Percentiles rank a stretch among this genome's conserved stretches.
Evolutionary conservation across 2,113 vertebrate species (phyloP).

Genomic region (Chunga burmeisteri): DNA sequence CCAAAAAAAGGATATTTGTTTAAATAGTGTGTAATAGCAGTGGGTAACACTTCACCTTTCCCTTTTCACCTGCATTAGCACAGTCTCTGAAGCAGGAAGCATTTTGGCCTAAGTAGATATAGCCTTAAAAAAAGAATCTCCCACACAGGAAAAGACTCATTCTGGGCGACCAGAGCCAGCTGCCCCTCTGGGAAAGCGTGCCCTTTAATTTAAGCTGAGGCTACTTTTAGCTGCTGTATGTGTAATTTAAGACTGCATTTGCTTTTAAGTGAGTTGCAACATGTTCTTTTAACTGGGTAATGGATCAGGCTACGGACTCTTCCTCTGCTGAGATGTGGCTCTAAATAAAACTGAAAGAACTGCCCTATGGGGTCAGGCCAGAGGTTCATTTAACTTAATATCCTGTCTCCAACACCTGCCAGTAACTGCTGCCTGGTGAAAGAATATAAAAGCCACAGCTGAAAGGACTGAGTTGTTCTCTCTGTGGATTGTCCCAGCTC

Average conservation of each 20-base stretch:
- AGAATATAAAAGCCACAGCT: background rate
- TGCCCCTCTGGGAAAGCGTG: constrained; percentile 15
- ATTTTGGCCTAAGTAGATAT: background rate
- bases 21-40: background rate
- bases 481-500: background rate
- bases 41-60: background rate
- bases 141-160: constrained; percentile 26
- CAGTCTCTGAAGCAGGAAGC: background rate
- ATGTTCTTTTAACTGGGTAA: constrained; percentile 45
- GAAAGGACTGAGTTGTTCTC: background rate
- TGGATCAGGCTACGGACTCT: background rate
- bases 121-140: background rate
- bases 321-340: background rate
- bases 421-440: background rate
- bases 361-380: constrained; percentile 31
- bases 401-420: constrained; percentile 1
- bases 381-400: constrained; percentile 11
- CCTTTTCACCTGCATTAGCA: constrained; percentile 3
- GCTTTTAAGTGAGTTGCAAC: constrained; percentile 41
- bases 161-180: background rate
- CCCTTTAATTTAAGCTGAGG: constrained; percentile 39
- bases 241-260: constrained; percentile 53
- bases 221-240: constrained; percentile 24
- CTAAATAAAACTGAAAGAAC: constrained; percentile 52
- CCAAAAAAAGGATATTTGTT: constrained; percentile 26